Conservation (phyloP, 1,140 invertebrate species). For the Nylanderia fulva region DNA sequence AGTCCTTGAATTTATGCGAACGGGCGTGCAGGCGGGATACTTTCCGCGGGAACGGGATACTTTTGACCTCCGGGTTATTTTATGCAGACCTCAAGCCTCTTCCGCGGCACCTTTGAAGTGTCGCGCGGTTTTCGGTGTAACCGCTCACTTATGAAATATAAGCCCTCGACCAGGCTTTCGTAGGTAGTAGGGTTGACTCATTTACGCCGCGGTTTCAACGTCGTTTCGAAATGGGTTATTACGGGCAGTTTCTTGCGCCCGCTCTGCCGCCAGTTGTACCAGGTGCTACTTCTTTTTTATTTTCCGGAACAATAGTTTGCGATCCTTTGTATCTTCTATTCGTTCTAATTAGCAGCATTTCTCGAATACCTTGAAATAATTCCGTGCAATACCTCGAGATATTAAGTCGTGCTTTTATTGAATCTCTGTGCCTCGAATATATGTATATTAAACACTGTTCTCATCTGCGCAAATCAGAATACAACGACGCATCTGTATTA, state of each 20-base stretch:
- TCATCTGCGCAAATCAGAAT: not conserved
- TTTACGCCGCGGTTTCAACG: constrained; percentile 35
- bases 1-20: constrained; percentile 66
- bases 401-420: constrained; percentile 1
- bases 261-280: not conserved
- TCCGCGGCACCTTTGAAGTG: constrained; percentile 70
- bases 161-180: not conserved
- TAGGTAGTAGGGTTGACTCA: constrained; percentile 36
- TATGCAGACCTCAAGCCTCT: constrained; percentile 59
- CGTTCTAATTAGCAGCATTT: constrained; percentile 52
- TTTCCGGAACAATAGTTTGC: constrained; percentile 25
- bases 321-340: constrained; percentile 47
- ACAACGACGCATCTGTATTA: not conserved
- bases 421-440: constrained; percentile 14
- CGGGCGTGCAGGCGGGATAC: not conserved
- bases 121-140: constrained; percentile 65
- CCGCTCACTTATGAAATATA: constrained; percentile 67
- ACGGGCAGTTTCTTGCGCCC: not conserved
- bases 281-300: constrained; percentile 27
- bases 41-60: constrained; percentile 61
- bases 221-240: constrained; percentile 50
- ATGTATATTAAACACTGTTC: constrained; percentile 28
- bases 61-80: constrained; percentile 70
- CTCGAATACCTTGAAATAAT: constrained; percentile 41
- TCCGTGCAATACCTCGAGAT: not conserved